A percentile compares a stretch with the other conserved stretches of the same genome.
Conservation (phyloP, 2,888 invertebrate species). For the Hemaris fuciformis region DNA sequence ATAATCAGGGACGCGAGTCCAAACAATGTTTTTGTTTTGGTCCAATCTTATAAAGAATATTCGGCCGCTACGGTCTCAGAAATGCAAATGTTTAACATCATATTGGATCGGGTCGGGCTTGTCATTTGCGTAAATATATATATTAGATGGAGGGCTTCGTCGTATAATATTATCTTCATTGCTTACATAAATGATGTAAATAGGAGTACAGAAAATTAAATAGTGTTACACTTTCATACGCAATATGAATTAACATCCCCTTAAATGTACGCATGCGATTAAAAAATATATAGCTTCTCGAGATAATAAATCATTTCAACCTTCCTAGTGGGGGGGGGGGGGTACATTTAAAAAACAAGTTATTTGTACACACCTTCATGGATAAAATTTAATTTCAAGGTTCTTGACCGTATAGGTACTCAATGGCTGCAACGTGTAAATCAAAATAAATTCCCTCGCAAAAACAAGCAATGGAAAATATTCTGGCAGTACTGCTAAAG, state of each 20-base stretch:
- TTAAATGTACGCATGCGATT: not conserved
- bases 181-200: not conserved
- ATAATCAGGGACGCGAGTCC: constrained; percentile 75
- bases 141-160: constrained; percentile 33
- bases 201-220: not conserved
- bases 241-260: not conserved
- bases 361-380: too few species aligned
- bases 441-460: not conserved
- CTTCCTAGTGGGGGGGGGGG: not conserved
- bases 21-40: constrained; percentile 74
- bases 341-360: not conserved
- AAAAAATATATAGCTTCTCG: not conserved
- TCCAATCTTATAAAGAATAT: constrained; percentile 63
- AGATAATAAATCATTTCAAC: not conserved
- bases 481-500: not conserved
- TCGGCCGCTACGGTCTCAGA: constrained; percentile 44
- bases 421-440: too few species aligned
- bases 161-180: constrained; percentile 11
- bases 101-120: constrained; percentile 59
- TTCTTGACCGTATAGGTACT: too few species aligned
- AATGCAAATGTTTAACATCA: constrained; percentile 72
- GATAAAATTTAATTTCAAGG: not conserved
- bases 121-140: constrained; percentile 42
- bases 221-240: too few species aligned
- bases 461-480: not conserved